phyloP scores from a whole-genome alignment of 2,113 vertebrate species.

The mouse (Mus musculus) region GRCm39 chr3:71846501-71847000 shows the following conservation, averaged over 20 bases:
- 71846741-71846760: not conserved
- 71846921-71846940: not conserved
- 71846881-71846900: not conserved
- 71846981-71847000: not conserved
- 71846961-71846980: not conserved
- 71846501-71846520: constrained; percentile 53
- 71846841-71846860: not conserved
- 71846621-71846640: not conserved
- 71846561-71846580: not conserved
- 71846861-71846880: not conserved
- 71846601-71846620: not conserved
- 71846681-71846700: not conserved
- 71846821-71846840: not conserved
- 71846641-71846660: not conserved
- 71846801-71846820: not conserved
- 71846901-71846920: not conserved
- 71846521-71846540: constrained; percentile 56
- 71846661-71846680: not conserved
- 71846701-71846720: not conserved
- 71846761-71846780: not conserved
- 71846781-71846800: not conserved
- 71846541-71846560: constrained; percentile 12
- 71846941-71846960: not conserved
- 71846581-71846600: not conserved
- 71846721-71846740: not conserved